A percentile compares a stretch with the other conserved stretches of the same genome.
These are phyloP conservation scores for Catocala nupta DNA, from an alignment of 2,888 invertebrate species.

Conservation along the genomic window DNA sequence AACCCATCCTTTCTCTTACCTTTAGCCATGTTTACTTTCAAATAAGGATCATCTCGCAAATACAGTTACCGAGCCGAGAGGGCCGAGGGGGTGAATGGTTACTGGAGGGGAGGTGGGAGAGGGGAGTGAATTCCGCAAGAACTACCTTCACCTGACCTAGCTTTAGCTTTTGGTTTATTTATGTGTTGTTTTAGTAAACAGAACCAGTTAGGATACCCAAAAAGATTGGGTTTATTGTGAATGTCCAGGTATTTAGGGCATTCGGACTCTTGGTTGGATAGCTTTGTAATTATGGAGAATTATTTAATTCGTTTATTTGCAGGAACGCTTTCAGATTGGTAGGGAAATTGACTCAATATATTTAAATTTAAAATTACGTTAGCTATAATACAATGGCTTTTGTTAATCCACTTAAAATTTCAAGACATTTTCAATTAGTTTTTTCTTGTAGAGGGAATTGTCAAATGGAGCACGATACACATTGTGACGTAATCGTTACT, in stretches of 20 bases:
- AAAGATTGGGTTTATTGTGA: slow-evolving; percentile 15
- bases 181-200: slow-evolving; percentile 56
- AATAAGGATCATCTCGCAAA: slow-evolving; percentile 49
- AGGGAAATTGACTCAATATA: too few species aligned
- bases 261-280: background rate
- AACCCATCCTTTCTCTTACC: slow-evolving; percentile 41
- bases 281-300: background rate
- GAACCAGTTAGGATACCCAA: slow-evolving; percentile 42
- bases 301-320: background rate
- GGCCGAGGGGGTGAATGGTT: slow-evolving; percentile 45
- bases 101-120: slow-evolving; percentile 31
- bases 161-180: slow-evolving; percentile 62
- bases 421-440: too few species aligned
- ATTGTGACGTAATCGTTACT: too few species aligned
- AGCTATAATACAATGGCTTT: too few species aligned
- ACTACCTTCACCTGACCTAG: slow-evolving; percentile 79
- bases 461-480: too few species aligned
- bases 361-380: too few species aligned
- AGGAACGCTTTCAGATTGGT: too few species aligned
- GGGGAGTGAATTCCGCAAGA: slow-evolving; percentile 70
- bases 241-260: slow-evolving; percentile 21
- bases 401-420: too few species aligned
- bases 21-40: slow-evolving; percentile 42
- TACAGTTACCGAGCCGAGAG: slow-evolving; percentile 44
- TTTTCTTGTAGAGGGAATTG: too few species aligned